A percentile compares a stretch with the other conserved stretches of the same genome.
These are phyloP conservation scores for Geodia barretti DNA, from an alignment of 37 sponge, comb jelly and placozoan species.

Conservation along the genomic window DNA sequence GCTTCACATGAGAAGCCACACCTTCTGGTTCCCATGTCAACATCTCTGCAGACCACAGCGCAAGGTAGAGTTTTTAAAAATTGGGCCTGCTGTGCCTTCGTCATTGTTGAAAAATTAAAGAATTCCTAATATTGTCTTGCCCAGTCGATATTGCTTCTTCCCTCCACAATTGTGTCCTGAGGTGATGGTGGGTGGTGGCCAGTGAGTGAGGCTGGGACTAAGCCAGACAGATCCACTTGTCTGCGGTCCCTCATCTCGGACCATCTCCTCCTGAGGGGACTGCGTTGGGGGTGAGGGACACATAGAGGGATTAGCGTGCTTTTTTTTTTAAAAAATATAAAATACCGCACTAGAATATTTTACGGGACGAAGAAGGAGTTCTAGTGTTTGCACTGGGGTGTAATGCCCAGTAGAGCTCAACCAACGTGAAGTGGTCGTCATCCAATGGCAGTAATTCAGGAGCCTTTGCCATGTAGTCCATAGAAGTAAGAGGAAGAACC, in stretches of 20 bases:
- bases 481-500: too few species aligned
- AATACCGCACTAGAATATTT: too few species aligned
- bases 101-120: neutral
- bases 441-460: too few species aligned
- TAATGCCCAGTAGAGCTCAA: too few species aligned
- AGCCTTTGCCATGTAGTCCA: too few species aligned
- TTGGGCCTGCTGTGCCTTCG: neutral
- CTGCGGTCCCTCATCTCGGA: constrained; percentile 93
- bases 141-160: too few species aligned
- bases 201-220: constrained; percentile 57
- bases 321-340: too few species aligned
- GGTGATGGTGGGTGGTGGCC: constrained; percentile 88
- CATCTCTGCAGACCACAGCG: constrained; percentile 4
- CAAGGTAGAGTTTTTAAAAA: constrained; percentile 5
- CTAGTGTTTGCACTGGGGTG: too few species aligned
- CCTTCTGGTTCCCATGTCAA: neutral
- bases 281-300: constrained; percentile 47
- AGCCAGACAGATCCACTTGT: constrained; percentile 76
- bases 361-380: too few species aligned
- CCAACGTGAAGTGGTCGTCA: too few species aligned
- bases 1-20: constrained; percentile 65
- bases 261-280: constrained; percentile 82
- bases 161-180: constrained; percentile 48
- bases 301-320: neutral
- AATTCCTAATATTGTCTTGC: neutral